Base-by-base conservation (phyloP, 2,113 vertebrate genomes). In the Falcunculus frontatus region DNA sequence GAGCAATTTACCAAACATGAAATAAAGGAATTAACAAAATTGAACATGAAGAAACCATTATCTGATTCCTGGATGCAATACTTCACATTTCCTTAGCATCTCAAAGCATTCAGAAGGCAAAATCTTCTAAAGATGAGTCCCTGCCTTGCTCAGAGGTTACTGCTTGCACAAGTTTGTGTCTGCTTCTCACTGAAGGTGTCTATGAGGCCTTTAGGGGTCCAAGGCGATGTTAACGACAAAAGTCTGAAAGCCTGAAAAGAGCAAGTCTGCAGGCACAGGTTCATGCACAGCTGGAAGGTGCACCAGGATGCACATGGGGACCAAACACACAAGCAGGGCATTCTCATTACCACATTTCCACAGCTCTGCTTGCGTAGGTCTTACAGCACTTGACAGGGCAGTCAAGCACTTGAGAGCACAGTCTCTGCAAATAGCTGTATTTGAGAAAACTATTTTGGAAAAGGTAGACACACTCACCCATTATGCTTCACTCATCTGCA, bases 1-100 rank as follows among this genome's bases (percentile, higher is more conserved):
- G 55, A 95, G 18, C 68, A 93, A 74, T 93, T 92, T 70, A 89
- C 60, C 44, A 70, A 26, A 44, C 39, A 64, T 9, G 47, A 93
- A 95, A 89, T 63, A 78, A 89, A 86, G 35, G 44, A 89, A 87
- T 78, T 87, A 78, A 75, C 60, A 93, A 68, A 92, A 86, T 0
- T 56, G 42, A 52, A 77, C 0, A 3, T 44, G 41, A 85, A 85
- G 70, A 90, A 97, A 70, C 20, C 30, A 63, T 86, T 53, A 86
- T 57, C 37, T 77, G 46, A 84, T 70, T 44, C 21, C 39, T 50
- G 9, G 7, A 9, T 65, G 32, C 26, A 87, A 69, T 33, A 80
- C 20, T 50, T 88, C 50, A 52, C 23, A 27, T 9, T 77, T 83
- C n/a, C 13, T 50, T 44, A 80, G 35, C 12, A 44, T 13, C n/a